Percentiles rank a stretch among this genome's conserved stretches.
Evolutionary conservation across 1,140 invertebrate genomes (phyloP).

Genomic region (Hypsibius dujardini): DNA sequence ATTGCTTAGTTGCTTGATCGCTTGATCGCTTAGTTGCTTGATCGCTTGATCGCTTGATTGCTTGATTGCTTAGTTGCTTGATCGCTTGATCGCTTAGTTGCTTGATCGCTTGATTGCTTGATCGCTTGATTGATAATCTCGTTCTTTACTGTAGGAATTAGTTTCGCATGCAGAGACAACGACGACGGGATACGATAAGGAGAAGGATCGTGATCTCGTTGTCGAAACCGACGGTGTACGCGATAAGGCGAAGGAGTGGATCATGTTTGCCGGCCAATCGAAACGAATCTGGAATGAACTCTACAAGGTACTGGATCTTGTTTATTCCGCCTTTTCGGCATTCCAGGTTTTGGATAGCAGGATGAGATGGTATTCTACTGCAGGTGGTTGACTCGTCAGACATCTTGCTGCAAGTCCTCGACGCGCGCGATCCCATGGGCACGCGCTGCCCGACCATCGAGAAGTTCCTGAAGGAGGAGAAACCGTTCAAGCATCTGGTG

Average conservation of each 20-base stretch:
- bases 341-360: not conserved
- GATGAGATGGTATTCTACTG: conserved; percentile 21
- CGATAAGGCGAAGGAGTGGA: conserved; percentile 32
- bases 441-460: conserved; percentile 83
- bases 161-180: not conserved
- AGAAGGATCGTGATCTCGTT: no score
- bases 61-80: no score
- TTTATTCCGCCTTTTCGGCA: conserved; percentile 20
- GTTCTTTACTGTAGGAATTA: no score
- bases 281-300: conserved; percentile 97
- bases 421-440: conserved; percentile 83
- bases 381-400: conserved; percentile 91
- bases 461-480: conserved; percentile 69
- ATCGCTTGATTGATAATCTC: no score
- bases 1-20: no score
- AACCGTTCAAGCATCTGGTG: conserved; percentile 80
- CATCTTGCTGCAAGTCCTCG: conserved; percentile 76
- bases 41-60: no score
- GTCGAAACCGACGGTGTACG: no score
- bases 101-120: no score
- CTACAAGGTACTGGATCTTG: conserved; percentile 52
- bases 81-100: no score
- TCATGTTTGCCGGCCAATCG: conserved; percentile 81
- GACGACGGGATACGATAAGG: not conserved
- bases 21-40: no score